Evolutionary conservation across 1,140 invertebrate genomes (phyloP).

Genomic region (Calosoma granatense): DNA sequence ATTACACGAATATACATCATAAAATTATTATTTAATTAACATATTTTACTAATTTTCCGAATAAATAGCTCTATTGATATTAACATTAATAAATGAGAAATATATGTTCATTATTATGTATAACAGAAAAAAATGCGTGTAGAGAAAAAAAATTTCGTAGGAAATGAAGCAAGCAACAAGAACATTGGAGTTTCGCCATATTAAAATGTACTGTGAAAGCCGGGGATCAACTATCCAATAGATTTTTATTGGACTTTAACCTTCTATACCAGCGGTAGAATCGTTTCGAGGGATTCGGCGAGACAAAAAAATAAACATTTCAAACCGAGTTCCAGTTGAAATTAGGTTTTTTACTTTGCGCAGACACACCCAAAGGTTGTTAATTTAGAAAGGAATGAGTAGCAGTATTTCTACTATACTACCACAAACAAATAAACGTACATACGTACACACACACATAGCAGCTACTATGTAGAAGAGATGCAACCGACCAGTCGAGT

Average conservation of each 20-base stretch:
- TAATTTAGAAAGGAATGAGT: background rate
- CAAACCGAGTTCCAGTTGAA: background rate
- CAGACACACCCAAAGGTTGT: conserved; percentile 5
- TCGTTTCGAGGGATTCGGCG: background rate
- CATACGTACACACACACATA: background rate
- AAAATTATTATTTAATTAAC: too few species aligned
- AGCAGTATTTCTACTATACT: background rate
- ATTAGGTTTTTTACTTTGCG: conserved; percentile 4
- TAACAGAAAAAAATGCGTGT: too few species aligned
- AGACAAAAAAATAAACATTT: conserved; percentile 6
- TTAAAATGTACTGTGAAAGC: background rate
- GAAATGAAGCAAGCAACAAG: background rate
- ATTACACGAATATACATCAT: too few species aligned
- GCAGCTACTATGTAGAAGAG: too few species aligned
- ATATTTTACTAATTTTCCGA: too few species aligned
- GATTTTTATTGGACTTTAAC: background rate
- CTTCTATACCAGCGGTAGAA: background rate
- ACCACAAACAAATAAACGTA: too few species aligned
- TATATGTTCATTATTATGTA: too few species aligned
- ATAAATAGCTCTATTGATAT: too few species aligned
- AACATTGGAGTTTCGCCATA: background rate
- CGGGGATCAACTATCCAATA: background rate
- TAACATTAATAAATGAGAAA: too few species aligned
- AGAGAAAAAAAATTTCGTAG: too few species aligned
- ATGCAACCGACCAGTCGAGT: too few species aligned